Conservation (phyloP, 2,797 vertebrate genomes). For the Picus viridis region DNA sequence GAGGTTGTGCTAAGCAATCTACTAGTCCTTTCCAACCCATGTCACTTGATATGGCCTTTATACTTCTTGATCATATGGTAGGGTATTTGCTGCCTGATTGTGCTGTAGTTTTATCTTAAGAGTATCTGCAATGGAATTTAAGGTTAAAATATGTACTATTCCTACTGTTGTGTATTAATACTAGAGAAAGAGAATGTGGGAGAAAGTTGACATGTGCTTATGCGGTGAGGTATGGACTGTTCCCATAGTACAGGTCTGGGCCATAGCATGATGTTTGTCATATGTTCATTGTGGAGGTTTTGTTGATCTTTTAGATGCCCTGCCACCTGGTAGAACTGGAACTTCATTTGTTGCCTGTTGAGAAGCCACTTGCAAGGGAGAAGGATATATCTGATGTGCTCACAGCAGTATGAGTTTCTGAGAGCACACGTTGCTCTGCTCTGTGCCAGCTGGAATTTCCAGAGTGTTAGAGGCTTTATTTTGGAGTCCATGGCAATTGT, state of each 20-base stretch:
- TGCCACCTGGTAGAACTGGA: background rate
- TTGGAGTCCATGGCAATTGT: background rate
- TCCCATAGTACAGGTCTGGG: background rate
- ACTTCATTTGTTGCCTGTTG: background rate
- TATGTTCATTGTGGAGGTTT: background rate
- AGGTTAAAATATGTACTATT: background rate
- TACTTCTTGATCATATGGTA: background rate
- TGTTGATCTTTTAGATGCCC: background rate
- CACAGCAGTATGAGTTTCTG: background rate
- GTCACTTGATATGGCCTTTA: background rate
- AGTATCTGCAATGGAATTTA: background rate
- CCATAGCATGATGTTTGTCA: background rate
- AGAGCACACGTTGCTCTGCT: background rate
- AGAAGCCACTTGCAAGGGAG: background rate
- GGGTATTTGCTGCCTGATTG: accelerated
- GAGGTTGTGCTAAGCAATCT: background rate
- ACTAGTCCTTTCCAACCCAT: background rate
- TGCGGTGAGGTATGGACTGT: background rate
- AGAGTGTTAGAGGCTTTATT: background rate
- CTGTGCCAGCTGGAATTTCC: background rate
- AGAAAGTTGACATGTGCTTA: background rate
- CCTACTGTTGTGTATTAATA: background rate
- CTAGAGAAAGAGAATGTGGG: background rate
- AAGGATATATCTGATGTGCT: background rate
- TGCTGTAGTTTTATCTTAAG: background rate